Evolutionary conservation across 2,888 invertebrate genomes (phyloP), one percentile per base, ranked within the genome.

Genomic region (Limenitis camilla): DNA sequence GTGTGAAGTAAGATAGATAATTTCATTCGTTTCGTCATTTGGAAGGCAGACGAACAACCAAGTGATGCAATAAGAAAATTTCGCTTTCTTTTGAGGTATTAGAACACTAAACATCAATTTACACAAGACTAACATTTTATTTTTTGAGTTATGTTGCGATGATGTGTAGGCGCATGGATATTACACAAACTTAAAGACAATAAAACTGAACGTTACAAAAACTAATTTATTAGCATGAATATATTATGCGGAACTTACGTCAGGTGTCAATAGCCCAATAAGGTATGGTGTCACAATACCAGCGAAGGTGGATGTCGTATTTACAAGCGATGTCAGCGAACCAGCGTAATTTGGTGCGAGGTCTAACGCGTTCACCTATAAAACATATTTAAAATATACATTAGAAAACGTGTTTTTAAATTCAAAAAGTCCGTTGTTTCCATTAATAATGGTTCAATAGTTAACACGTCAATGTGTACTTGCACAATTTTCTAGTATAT

Each of bases 291-390:
- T 89, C 53, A 90, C 78, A 61, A 91, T 91, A 6, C 92, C 92
- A 4, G 91, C 89, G 33, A 91, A 81, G 2, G 91, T 90, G 0
- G 91, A 91, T 9, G 90, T 88, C 0, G 91, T 91, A 65, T 92
- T 92, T 4, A 91, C 90, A 1, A 92, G 79, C 0, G 91, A 91
- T 69, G 92, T 91, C n/a, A 91, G 70, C 0, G 90, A 88, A 1
- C 91, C 91, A 0, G 91, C 90, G 66, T 89, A 91, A 72, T 92
- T 92, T 0, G 91, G 90, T 3, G 91, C 83, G 54, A 92, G 72
- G 64, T 92, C 92, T 58, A 92, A 74, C 1, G 90, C 89, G 66
- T 92, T 92, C 8, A 92, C 91, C 86, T 85, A 64, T 33, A 19
- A 35, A 5, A 10, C n/a, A 8, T 10, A 19, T 10, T 27, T 6